phyloP scores from a whole-genome alignment of 2,888 invertebrate genomes.

The Agonopterix arenella region DNA sequence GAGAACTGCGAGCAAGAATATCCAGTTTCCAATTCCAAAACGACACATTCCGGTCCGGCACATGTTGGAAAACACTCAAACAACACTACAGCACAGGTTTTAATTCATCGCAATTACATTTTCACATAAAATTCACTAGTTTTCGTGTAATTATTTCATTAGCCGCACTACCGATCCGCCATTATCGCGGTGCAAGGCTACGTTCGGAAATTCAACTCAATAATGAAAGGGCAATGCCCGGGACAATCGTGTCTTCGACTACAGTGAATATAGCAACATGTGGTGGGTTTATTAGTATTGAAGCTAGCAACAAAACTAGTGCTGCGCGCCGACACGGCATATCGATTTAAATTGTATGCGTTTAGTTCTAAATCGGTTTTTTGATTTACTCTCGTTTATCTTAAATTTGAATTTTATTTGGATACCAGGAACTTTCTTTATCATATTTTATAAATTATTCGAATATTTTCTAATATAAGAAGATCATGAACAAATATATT shows the following conservation, averaged over 20 bases:
- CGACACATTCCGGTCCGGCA: constrained; percentile 68
- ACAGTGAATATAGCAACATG: constrained; percentile 5
- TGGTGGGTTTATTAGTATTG: constrained; percentile 17
- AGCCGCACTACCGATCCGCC: constrained; percentile 46
- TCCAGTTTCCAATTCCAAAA: constrained; percentile 68
- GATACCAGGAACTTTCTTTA: too few species aligned
- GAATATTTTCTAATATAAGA: too few species aligned
- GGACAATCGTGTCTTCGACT: constrained; percentile 18
- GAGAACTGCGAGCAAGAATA: constrained; percentile 62
- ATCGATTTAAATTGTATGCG: too few species aligned
- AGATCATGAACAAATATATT: too few species aligned
- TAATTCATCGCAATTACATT: constrained; percentile 74
- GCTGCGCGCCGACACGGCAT: constrained; percentile 2
- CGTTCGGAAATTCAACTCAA: constrained; percentile 60
- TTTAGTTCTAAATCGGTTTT: too few species aligned
- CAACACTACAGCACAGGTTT: constrained; percentile 58
- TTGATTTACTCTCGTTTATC: too few species aligned
- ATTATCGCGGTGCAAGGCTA: constrained; percentile 46
- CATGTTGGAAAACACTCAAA: constrained; percentile 57
- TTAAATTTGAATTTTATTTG: too few species aligned
- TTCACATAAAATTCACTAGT: constrained; percentile 60
- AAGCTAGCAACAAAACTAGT: constrained; percentile 28
- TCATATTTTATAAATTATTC: too few species aligned
- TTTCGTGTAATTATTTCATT: constrained; percentile 35
- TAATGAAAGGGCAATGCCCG: constrained; percentile 72